Percentiles rank a stretch among this genome's conserved stretches.
These are phyloP conservation scores for Thereva nobilitata DNA, from an alignment of 2,888 invertebrate genomes.

Conservation along the genomic window DNA sequence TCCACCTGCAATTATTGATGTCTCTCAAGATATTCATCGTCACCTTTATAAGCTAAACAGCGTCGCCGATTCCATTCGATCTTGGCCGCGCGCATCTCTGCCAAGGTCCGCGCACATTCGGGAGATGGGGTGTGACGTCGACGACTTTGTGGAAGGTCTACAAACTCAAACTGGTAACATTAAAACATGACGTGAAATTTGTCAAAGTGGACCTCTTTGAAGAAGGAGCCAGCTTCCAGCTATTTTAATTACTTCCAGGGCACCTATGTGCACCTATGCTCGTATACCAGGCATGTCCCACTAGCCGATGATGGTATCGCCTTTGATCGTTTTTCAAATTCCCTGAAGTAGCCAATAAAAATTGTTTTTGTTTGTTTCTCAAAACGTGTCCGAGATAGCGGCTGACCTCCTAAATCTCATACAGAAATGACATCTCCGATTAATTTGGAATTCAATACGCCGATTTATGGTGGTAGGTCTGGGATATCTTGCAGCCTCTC, in stretches of 20 bases:
- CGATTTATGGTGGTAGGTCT: constrained; percentile 35
- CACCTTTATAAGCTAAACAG: constrained; percentile 1
- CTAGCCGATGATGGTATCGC: constrained; percentile 19
- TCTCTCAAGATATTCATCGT: background rate
- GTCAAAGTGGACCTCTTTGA: constrained; percentile 33
- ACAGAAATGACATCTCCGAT: constrained; percentile 38
- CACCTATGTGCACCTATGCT: background rate
- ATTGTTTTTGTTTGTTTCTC: constrained; percentile 10
- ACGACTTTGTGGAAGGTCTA: constrained; percentile 11
- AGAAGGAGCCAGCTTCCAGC: constrained; percentile 13
- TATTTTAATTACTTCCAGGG: constrained; percentile 6
- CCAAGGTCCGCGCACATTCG: background rate
- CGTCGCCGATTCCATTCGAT: constrained; percentile 15
- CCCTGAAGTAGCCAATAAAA: constrained; percentile 40
- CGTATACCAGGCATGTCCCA: background rate
- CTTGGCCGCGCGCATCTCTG: background rate
- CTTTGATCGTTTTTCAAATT: constrained; percentile 40
- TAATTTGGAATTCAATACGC: constrained; percentile 43
- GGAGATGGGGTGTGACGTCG: constrained; percentile 4
- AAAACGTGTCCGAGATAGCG: background rate
- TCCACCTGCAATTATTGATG: constrained; percentile 29
- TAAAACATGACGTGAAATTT: constrained; percentile 41
- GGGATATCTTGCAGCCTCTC: background rate
- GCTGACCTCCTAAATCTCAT: constrained; percentile 41
- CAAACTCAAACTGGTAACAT: constrained; percentile 28